Percentiles rank a stretch among this genome's conserved stretches.
These are phyloP conservation scores for Bungarus multicinctus DNA, from an alignment of 2,113 vertebrate species.

Conservation along the genomic window DNA sequence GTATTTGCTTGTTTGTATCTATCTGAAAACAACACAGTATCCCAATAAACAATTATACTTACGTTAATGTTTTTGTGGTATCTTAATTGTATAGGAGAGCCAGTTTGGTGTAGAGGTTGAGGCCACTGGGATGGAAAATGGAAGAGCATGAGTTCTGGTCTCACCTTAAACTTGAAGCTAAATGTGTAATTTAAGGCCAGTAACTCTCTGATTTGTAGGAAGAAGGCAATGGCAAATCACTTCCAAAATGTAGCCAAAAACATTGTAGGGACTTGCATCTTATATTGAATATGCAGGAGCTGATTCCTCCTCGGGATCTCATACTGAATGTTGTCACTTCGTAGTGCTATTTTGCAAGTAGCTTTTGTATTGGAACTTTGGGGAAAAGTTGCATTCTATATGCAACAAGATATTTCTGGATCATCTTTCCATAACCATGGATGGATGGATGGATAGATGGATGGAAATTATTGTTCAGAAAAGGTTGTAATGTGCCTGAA, in stretches of 20 bases:
- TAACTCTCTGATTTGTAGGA: background rate
- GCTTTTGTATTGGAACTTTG: background rate
- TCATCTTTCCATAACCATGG: no score
- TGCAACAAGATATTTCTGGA: background rate
- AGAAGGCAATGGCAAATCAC: background rate
- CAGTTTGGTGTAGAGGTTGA: background rate
- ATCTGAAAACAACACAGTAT: background rate
- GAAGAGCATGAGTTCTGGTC: background rate
- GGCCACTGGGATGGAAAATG: background rate
- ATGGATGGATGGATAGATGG: background rate
- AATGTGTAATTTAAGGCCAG: background rate
- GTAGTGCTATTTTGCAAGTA: background rate
- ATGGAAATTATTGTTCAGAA: background rate
- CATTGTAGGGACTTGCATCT: background rate
- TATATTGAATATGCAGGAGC: background rate
- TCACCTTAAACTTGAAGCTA: background rate
- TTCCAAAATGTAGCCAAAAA: background rate
- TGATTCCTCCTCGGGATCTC: background rate
- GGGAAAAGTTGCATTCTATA: background rate
- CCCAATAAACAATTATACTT: background rate
- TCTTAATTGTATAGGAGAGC: background rate
- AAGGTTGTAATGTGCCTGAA: background rate
- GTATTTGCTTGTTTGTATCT: background rate
- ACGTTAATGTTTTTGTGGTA: background rate
- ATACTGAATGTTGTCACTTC: background rate